A percentile compares a stretch with the other conserved stretches of the same genome.
These are phyloP conservation scores for Stegana nigrithorax DNA, from an alignment of 2,888 invertebrate genomes.

Conservation along the genomic window DNA sequence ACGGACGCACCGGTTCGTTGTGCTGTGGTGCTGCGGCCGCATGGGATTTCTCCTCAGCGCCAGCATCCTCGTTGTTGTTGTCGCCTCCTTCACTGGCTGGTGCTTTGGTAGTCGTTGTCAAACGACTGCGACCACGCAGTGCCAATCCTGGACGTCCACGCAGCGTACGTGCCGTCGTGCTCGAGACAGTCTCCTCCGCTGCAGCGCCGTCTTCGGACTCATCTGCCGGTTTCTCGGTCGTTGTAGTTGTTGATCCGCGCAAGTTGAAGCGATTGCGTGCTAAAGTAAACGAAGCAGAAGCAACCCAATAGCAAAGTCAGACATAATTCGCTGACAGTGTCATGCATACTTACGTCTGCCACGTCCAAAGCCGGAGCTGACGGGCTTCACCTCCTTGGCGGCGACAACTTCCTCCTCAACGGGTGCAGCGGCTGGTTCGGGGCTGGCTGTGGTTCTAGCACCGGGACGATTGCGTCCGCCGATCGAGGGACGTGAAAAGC, in stretches of 20 bases:
- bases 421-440: constrained; percentile 41
- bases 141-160: constrained; percentile 63
- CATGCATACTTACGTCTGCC: constrained; percentile 61
- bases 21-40: constrained; percentile 40
- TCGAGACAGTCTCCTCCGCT: constrained; percentile 48
- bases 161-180: constrained; percentile 59
- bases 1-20: constrained; percentile 50
- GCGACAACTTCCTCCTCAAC: constrained; percentile 57
- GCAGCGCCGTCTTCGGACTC: constrained; percentile 45
- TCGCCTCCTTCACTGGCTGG: constrained; percentile 40
- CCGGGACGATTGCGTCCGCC: constrained; percentile 61
- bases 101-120: constrained; percentile 54
- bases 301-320: not conserved
- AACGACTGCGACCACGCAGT: constrained; percentile 63
- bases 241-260: constrained; percentile 60
- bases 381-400: constrained; percentile 62
- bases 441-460: constrained; percentile 54
- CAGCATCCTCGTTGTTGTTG: constrained; percentile 36
- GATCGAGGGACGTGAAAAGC: constrained; percentile 67
- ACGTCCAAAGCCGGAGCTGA: constrained; percentile 58
- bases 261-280: constrained; percentile 68
- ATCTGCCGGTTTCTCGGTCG: constrained; percentile 54
- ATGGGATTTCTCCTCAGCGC: constrained; percentile 47
- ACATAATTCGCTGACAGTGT: not conserved
- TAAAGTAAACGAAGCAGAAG: constrained; percentile 29